These are phyloP conservation scores for Linepithema humile DNA, from an alignment of 1,140 invertebrate species.

Conservation along the genomic window DNA sequence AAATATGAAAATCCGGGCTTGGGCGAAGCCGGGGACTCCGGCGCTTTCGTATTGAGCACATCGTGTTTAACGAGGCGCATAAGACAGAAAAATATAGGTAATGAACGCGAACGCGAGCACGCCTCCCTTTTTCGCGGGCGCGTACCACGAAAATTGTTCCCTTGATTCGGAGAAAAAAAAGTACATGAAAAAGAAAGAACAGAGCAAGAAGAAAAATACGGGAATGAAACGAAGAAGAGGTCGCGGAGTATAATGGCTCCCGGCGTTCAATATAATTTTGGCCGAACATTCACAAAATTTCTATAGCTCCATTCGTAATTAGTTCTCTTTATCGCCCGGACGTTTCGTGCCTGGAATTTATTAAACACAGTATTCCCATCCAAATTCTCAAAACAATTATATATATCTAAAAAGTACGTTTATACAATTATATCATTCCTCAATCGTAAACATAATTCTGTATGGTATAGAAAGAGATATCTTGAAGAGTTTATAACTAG, in stretches of 20 bases:
- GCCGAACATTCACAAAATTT: constrained; percentile 48
- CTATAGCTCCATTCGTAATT: constrained; percentile 63
- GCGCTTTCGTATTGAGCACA: constrained; percentile 67
- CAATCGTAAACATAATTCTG: neutral
- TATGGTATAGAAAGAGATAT: neutral
- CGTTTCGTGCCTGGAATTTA: constrained; percentile 25
- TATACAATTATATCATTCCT: too few relatives aligned
- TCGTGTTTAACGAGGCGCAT: constrained; percentile 68
- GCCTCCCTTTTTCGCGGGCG: constrained; percentile 1
- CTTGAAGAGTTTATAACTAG: neutral
- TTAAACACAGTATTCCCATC: neutral
- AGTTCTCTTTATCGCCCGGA: neutral
- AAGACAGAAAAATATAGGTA: constrained; percentile 71
- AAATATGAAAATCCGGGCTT: constrained; percentile 80
- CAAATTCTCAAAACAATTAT: neutral
- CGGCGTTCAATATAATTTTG: constrained; percentile 63
- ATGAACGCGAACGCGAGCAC: constrained; percentile 65
- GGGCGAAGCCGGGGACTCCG: constrained; percentile 29
- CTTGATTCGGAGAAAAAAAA: constrained; percentile 28
- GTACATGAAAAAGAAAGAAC: neutral
- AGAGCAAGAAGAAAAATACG: constrained; percentile 6
- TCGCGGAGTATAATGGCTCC: constrained; percentile 4
- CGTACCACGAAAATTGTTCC: constrained; percentile 55
- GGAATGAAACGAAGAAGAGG: neutral
- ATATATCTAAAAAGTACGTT: too few relatives aligned